A percentile compares a stretch with the other conserved stretches of the same genome.
Evolutionary conservation across 2,113 vertebrate genomes (phyloP).

Genomic region (Sander vitreus): DNA sequence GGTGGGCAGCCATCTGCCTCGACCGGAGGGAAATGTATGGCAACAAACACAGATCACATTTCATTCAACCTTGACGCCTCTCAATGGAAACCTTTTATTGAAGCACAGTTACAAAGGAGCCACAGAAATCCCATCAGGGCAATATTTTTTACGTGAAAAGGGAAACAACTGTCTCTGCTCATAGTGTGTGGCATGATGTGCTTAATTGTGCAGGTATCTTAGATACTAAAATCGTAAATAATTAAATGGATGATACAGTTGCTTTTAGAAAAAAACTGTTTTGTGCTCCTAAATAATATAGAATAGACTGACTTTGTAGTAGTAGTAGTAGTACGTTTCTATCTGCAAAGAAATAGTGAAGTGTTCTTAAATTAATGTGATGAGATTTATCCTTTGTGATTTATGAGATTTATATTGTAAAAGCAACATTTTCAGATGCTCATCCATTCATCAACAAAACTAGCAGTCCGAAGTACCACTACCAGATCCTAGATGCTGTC

Average conservation of each 20-base stretch:
- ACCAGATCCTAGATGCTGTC: neutral
- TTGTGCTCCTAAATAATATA: neutral
- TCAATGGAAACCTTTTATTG: conserved; percentile 9
- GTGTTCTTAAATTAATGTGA: neutral
- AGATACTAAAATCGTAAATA: neutral
- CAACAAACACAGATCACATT: conserved; percentile 9
- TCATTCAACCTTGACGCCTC: conserved; percentile 9
- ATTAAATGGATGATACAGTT: neutral
- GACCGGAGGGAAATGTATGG: neutral
- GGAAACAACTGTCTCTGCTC: neutral
- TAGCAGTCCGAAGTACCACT: neutral
- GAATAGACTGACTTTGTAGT: neutral
- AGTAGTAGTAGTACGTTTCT: neutral
- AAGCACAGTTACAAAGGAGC: neutral
- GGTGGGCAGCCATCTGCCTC: no score
- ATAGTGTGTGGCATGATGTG: neutral
- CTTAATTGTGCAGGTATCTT: conserved; percentile 11
- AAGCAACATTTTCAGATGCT: neutral
- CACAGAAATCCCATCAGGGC: conserved; percentile 10
- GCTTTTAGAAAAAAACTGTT: neutral
- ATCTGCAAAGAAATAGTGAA: neutral
- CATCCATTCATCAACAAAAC: neutral
- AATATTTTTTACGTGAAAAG: neutral
- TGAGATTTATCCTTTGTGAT: neutral
- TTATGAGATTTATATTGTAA: neutral